A percentile compares a stretch with the other conserved stretches of the same genome.
Evolutionary conservation across 1,140 invertebrate species (phyloP).

Genomic region (Scaptomyza montana): DNA sequence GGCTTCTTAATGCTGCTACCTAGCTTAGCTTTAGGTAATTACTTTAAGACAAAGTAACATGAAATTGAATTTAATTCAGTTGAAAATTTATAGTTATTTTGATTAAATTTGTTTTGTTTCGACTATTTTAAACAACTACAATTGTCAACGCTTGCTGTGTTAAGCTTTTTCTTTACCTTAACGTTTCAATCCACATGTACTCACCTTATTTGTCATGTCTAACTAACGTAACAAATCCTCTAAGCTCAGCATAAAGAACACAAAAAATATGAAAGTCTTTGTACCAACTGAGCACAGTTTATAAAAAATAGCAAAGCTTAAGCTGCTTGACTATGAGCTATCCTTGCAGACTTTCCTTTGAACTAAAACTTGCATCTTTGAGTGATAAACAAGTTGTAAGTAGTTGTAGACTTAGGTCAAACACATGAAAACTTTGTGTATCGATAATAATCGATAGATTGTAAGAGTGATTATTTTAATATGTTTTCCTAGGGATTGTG

Average conservation of each 20-base stretch:
- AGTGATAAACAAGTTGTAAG: too few relatives aligned
- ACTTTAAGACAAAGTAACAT: neutral
- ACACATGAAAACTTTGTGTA: too few relatives aligned
- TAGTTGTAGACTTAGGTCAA: too few relatives aligned
- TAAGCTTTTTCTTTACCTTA: neutral
- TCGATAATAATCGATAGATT: too few relatives aligned
- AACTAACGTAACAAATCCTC: constrained; percentile 26
- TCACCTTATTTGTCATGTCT: constrained; percentile 15
- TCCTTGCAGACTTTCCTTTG: neutral
- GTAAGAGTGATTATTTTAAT: too few relatives aligned
- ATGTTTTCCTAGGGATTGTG: too few relatives aligned
- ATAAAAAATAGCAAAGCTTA: neutral
- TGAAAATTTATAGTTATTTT: too few relatives aligned
- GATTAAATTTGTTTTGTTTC: neutral
- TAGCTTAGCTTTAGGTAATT: constrained; percentile 24
- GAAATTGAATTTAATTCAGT: neutral
- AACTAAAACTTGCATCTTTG: neutral
- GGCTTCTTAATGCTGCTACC: constrained; percentile 17
- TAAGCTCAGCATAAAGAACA: constrained; percentile 20
- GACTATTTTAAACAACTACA: neutral
- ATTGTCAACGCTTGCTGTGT: neutral
- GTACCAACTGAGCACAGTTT: neutral
- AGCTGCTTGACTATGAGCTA: neutral
- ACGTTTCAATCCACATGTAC: neutral
- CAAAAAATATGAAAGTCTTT: neutral